Evolutionary conservation across 2,797 vertebrate genomes (phyloP), one percentile per base, ranked within the genome.

Genomic region (Acanthopagrus latus): DNA sequence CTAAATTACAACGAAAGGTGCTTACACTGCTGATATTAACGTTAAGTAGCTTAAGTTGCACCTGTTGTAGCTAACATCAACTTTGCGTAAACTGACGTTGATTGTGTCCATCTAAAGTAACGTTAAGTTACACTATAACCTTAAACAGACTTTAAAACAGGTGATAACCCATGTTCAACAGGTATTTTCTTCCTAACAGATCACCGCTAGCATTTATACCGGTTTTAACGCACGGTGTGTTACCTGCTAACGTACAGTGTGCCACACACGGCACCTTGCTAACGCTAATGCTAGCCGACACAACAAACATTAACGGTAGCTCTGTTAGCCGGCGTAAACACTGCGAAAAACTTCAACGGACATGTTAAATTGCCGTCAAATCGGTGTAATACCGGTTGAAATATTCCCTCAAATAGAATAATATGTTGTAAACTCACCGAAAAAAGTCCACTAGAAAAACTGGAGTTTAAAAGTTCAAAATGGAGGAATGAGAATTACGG

Each of bases 381-480:
- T 8, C 5, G 1, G 10, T 1, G 3, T 2, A 3, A 18, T 1
- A 6, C 18, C 5, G 1, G 21, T 13, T 41, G 0, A 14, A 5
- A 16, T 9, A 2, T 4, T 16, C n/a, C 13, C 8, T 11, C 1
- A 7, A 10, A n/a, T 2, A 7, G 33, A 33, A 7, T 21, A n/a
- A 41, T 7, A 44, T 16, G 16, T 6, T 16, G 4, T 8, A 23
- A 89, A 93, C 91, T 94, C 58, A 91, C 92, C 89, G 62, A 88
- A 63, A 87, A 87, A 86, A 90, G 81, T 64, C 81, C 75, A 43
- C 63, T 27, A 21, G 80, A 87, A 68, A 84, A 86, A 77, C 64
- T 60, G 58, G 68, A 89, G 73, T 92, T 90, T 88, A 92, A 93
- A 93, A 93, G 92, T 94, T 94, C 95, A 96, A 96, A 96, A 96